Evolutionary conservation across 2,113 vertebrate genomes (phyloP).

Genomic region (Pseudolaguvia tuberculata): DNA sequence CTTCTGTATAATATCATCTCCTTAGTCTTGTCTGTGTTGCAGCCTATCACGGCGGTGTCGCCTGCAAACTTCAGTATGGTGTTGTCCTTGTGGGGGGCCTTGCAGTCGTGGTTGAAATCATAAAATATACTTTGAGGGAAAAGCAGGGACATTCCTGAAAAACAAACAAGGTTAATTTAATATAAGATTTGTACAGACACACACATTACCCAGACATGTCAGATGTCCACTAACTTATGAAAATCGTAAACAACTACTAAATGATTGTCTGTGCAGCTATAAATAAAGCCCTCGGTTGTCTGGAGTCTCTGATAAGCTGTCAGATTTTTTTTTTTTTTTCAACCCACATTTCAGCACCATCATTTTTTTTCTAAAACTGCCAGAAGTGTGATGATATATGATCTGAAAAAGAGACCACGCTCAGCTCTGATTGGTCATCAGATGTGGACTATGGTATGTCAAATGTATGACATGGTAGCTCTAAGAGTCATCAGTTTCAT

Average conservation of each 20-base stretch:
- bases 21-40: too few relatives aligned
- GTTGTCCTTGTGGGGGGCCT: too few relatives aligned
- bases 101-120: too few relatives aligned
- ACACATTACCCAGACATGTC: slow-evolving; percentile 3
- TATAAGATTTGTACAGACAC: neutral
- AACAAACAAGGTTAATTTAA: slow-evolving; percentile 2
- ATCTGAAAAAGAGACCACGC: neutral
- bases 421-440: neutral
- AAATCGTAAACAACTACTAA: slow-evolving; percentile 18
- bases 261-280: neutral
- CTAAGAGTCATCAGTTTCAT: neutral
- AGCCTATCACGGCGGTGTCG: too few relatives aligned
- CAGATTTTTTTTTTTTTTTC: neutral
- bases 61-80: too few relatives aligned
- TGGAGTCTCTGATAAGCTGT: neutral
- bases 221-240: slow-evolving; percentile 9
- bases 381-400: neutral
- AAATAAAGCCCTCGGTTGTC: neutral
- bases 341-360: neutral
- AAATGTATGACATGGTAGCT: neutral
- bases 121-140: neutral
- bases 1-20: too few relatives aligned
- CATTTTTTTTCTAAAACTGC: neutral
- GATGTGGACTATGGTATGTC: neutral
- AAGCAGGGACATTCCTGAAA: slow-evolving; percentile 8